These are phyloP conservation scores for Drosophila tanythrix DNA, from an alignment of 2,888 invertebrate genomes.

Conservation along the genomic window DNA sequence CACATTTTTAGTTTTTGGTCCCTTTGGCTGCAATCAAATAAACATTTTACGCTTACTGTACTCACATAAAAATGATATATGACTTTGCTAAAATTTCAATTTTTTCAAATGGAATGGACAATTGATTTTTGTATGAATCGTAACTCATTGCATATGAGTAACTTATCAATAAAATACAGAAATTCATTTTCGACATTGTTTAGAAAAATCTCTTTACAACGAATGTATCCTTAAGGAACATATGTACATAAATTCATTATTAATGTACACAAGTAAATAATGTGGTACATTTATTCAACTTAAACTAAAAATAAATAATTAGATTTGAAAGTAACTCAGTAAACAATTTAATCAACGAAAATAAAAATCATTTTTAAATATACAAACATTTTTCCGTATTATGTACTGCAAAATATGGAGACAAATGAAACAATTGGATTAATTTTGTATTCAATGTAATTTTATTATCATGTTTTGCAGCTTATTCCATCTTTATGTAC, in stretches of 20 bases:
- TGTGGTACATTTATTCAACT: neutral
- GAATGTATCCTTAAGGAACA: neutral
- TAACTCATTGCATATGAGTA: conserved; percentile 3
- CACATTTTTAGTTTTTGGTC: conserved; percentile 6
- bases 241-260: neutral
- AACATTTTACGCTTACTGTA: conserved; percentile 24
- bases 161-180: conserved; percentile 1
- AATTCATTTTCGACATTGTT: neutral
- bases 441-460: conserved; percentile 1
- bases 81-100: conserved; percentile 4
- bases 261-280: neutral
- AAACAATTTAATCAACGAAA: neutral
- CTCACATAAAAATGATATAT: conserved; percentile 38
- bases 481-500: neutral
- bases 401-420: neutral
- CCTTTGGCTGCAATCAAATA: conserved; percentile 28
- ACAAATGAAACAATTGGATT: neutral
- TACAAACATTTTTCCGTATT: neutral
- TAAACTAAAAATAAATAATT: neutral
- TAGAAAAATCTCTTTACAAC: neutral
- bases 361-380: neutral
- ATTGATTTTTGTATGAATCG: conserved; percentile 19
- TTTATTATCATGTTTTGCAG: conserved; percentile 8
- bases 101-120: neutral
- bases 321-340: neutral